Evolutionary conservation across 2,113 vertebrate genomes (phyloP), one percentile per base, ranked within the genome.

Genomic region (Tenebrosternarchus preto): DNA sequence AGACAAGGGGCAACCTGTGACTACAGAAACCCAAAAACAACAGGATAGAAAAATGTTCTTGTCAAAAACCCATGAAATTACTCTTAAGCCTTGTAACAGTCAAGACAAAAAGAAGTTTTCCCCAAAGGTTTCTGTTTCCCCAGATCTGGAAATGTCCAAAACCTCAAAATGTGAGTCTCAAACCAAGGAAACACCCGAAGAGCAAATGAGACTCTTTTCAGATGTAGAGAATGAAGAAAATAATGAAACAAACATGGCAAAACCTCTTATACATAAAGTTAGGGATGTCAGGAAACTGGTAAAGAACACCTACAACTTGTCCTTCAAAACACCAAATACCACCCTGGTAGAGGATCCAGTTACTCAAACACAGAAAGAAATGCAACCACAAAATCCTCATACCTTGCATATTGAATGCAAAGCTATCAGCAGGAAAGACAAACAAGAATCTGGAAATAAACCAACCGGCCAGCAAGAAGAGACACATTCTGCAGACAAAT

Each of bases 251-350:
- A 84, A 80, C 67, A 89, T 87, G 83, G 20, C 59, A 27, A 93
- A 92, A 80, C 79, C 61, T 17, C 90, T 89, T 5, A 87, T 94
- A 36, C 95, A 95, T 31, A 94, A 93, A 87, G 94, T 95, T 25
- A 93, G 95, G 81, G 96, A 96, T 29, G 93, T 97, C 27, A 94
- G 95, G 81, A 95, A 95, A 81, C 91, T 98, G 68, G 92, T 96
- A 43, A 97, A 96, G 90, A 96, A 95, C 87, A 93, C 92, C 0
- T 96, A 96, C 71, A 94, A 91, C 75, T 91, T 96, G 16, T 92
- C 94, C 71, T 97, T 98, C 7, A 92, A 92, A 6, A 85, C 87
- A 0, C 84, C 73, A 76, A 80, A 77, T 77, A 55, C 80, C 33
- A 57, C 66, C 17, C 16, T 63, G 59, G 60, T 84, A 82, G 80